phyloP scores from a whole-genome alignment of 2,888 invertebrate genomes.

The Tipula vernalis region DNA sequence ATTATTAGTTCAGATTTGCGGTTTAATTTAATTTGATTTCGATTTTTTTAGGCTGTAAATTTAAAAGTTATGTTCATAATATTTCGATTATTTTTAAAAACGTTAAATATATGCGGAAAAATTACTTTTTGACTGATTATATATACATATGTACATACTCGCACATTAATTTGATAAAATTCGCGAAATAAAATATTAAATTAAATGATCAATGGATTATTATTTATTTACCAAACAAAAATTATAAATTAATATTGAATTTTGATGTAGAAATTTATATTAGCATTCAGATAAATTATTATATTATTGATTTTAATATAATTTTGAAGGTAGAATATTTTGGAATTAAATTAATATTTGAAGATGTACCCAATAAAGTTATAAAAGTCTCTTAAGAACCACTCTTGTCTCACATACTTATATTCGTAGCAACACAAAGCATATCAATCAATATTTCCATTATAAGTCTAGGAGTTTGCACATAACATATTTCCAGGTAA shows the following conservation, averaged over 20 bases:
- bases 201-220: background rate
- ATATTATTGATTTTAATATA: background rate
- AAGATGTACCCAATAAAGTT: background rate
- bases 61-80: background rate
- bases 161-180: background rate
- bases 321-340: background rate
- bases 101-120: no score
- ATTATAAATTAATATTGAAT: background rate
- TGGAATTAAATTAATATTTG: no score
- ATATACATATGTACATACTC: background rate
- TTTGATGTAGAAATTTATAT: background rate
- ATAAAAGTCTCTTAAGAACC: no score
- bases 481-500: no score
- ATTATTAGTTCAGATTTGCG: background rate
- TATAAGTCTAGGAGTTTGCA: background rate
- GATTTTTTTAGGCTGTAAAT: background rate
- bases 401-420: no score
- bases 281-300: no score
- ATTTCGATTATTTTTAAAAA: background rate
- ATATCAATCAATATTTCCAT: background rate
- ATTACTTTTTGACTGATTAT: no score
- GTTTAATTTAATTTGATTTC: background rate
- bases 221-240: background rate
- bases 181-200: background rate
- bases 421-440: no score